Evolutionary conservation across 1,140 invertebrate genomes (phyloP).

Genomic region (Paraescarpia echinospica): DNA sequence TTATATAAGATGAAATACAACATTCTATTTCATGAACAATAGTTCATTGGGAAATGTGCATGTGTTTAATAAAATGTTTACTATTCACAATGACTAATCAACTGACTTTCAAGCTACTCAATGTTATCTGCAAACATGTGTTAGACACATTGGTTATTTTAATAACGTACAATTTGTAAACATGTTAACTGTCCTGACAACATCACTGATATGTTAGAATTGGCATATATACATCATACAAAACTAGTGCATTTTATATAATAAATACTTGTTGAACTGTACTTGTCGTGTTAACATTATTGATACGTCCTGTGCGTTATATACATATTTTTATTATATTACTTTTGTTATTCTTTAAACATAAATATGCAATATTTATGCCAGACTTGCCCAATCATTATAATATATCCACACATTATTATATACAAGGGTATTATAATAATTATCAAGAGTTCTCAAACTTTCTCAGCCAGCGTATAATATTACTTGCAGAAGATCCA

Average conservation of each 20-base stretch:
- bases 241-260: background rate
- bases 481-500: too few species aligned
- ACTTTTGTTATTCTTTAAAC: too few species aligned
- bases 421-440: too few species aligned
- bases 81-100: background rate
- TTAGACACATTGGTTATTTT: background rate
- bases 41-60: background rate
- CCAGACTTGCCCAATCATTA: too few species aligned
- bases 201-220: background rate
- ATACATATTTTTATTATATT: too few species aligned
- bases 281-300: background rate
- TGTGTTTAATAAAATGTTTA: background rate
- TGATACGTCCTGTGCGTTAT: too few species aligned
- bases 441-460: too few species aligned
- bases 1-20: background rate
- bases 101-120: background rate
- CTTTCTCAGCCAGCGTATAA: too few species aligned
- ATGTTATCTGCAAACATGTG: background rate
- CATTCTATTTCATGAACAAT: background rate
- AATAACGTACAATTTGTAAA: background rate
- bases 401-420: too few species aligned
- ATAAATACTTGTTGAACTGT: background rate
- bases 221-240: too few species aligned
- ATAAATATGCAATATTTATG: too few species aligned
- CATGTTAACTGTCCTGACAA: background rate